Evolutionary conservation across 1,140 invertebrate genomes (phyloP).

Genomic region (Pararge aegeria): DNA sequence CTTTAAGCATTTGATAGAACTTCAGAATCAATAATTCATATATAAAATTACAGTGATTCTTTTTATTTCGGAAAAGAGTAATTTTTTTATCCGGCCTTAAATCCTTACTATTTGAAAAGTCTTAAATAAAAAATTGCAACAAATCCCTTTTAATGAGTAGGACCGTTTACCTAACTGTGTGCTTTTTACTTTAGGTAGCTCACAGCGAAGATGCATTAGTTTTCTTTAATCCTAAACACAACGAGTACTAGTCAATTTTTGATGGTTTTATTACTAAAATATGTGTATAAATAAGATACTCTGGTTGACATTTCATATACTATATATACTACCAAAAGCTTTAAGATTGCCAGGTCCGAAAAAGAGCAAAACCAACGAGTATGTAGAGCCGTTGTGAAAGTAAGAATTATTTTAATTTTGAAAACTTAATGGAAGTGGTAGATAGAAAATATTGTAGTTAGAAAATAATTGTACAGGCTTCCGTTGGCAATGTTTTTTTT

Average conservation of each 20-base stretch:
- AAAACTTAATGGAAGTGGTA: slow-evolving; percentile 41
- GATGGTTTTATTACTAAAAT: not conserved
- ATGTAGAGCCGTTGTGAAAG: slow-evolving; percentile 32
- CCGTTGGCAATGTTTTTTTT: slow-evolving; percentile 75
- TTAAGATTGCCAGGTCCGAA: slow-evolving; percentile 71
- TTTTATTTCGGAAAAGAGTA: too few relatives aligned
- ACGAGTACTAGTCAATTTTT: not conserved
- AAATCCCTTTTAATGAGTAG: too few relatives aligned
- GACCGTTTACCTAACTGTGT: too few relatives aligned
- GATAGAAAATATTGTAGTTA: slow-evolving; percentile 58
- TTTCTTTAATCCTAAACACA: not conserved
- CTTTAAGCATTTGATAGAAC: too few relatives aligned
- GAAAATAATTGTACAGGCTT: slow-evolving; percentile 49
- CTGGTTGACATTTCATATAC: not conserved
- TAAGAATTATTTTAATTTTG: slow-evolving; percentile 41
- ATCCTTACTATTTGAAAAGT: too few relatives aligned
- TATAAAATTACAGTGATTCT: too few relatives aligned
- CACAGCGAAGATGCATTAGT: too few relatives aligned
- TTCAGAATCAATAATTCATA: too few relatives aligned
- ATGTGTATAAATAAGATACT: not conserved
- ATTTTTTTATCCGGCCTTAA: too few relatives aligned
- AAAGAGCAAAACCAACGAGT: slow-evolving; percentile 70
- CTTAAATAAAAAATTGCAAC: too few relatives aligned
- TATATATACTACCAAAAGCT: slow-evolving; percentile 23
- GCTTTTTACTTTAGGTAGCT: too few relatives aligned